A percentile compares a stretch with the other conserved stretches of the same genome.
Evolutionary conservation across 2,888 invertebrate species (phyloP).

Genomic region (Eugnorisma glareosa): DNA sequence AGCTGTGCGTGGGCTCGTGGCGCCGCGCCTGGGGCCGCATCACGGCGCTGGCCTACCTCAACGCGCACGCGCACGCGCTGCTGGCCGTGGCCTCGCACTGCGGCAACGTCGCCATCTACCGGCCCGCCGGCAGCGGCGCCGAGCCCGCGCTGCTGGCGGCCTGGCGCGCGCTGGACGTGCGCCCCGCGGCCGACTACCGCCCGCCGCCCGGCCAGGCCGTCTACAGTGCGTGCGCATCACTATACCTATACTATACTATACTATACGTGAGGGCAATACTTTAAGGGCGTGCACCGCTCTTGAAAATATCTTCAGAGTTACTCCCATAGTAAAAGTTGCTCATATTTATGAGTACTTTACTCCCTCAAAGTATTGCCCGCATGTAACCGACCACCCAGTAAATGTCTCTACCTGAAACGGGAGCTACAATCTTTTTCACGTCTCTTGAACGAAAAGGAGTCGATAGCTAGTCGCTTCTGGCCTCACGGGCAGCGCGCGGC

Average conservation of each 20-base stretch:
- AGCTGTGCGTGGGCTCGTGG: constrained; percentile 92
- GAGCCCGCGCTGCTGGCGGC: constrained; percentile 91
- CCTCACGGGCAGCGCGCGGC: neutral
- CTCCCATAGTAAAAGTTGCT: neutral
- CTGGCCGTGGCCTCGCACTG: constrained; percentile 94
- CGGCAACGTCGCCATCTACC: constrained; percentile 94
- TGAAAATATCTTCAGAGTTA: too few relatives aligned
- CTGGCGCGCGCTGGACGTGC: constrained; percentile 96
- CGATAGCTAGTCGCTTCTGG: too few relatives aligned
- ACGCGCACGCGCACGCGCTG: constrained; percentile 95
- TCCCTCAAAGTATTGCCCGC: neutral
- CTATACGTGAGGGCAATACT: neutral
- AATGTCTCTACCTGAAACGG: neutral
- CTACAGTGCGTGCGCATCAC: constrained; percentile 86
- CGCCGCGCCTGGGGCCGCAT: constrained; percentile 92
- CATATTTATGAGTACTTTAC: neutral
- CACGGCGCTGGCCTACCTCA: constrained; percentile 95
- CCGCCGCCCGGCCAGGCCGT: constrained; percentile 86
- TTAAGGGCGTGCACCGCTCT: too few relatives aligned
- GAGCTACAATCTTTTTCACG: neutral
- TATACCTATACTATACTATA: too few relatives aligned
- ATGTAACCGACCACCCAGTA: neutral
- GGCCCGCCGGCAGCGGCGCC: constrained; percentile 76
- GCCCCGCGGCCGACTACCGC: constrained; percentile 81
- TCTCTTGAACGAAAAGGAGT: neutral